These are phyloP conservation scores for Drosophila setosimentum DNA, from an alignment of 2,888 invertebrate species.

Conservation along the genomic window DNA sequence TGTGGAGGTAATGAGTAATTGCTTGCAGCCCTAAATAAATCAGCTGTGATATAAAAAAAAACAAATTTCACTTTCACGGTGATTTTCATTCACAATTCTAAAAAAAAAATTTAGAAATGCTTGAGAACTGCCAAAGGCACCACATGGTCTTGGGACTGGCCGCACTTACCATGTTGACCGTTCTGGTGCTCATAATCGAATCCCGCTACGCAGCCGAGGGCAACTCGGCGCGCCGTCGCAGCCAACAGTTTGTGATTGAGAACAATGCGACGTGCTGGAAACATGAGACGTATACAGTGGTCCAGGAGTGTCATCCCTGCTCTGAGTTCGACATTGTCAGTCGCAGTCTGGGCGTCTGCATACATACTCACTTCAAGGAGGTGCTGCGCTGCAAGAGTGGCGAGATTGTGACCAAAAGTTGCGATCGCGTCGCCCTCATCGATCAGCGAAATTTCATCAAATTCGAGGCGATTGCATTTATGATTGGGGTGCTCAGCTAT, in stretches of 20 bases:
- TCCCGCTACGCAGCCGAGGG: slow-evolving; percentile 86
- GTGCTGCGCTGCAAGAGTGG: slow-evolving; percentile 92
- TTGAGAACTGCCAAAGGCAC: slow-evolving; percentile 93
- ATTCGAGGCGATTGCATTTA: slow-evolving; percentile 80
- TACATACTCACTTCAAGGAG: slow-evolving; percentile 93
- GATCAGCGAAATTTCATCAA: slow-evolving; percentile 91
- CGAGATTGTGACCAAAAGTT: slow-evolving; percentile 93
- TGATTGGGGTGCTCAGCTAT: slow-evolving; percentile 78
- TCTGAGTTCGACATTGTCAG: slow-evolving; percentile 94
- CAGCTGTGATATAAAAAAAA: slow-evolving; percentile 29
- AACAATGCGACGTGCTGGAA: slow-evolving; percentile 92
- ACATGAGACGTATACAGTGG: slow-evolving; percentile 89
- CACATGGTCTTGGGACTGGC: slow-evolving; percentile 93
- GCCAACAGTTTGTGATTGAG: slow-evolving; percentile 88
- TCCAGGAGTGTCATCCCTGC: slow-evolving; percentile 93
- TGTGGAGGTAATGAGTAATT: not conserved
- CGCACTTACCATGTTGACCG: slow-evolving; percentile 91
- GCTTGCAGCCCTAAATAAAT: slow-evolving; percentile 21
- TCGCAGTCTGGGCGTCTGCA: slow-evolving; percentile 92
- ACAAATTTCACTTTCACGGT: slow-evolving; percentile 16
- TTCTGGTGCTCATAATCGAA: slow-evolving; percentile 93
- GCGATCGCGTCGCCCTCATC: slow-evolving; percentile 93
- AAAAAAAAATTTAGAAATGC: slow-evolving; percentile 86
- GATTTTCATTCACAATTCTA: slow-evolving; percentile 4
- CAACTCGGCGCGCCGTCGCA: slow-evolving; percentile 59